Conservation (phyloP, 37 sponge, comb jelly and placozoan species). For the Geodia barretti region DNA sequence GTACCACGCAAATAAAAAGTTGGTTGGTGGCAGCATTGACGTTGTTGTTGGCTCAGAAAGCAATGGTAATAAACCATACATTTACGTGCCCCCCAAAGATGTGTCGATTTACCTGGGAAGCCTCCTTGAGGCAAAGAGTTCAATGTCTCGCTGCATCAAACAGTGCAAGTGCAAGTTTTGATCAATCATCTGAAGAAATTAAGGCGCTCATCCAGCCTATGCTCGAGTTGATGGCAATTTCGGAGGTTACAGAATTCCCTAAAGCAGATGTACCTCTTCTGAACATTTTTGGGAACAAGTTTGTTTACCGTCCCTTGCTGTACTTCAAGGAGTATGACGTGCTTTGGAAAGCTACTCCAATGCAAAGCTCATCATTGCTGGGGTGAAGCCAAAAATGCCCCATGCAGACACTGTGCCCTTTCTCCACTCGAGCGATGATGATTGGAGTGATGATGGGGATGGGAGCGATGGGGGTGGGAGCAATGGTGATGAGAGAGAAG, state of each 20-base stretch:
- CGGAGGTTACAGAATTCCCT: neutral
- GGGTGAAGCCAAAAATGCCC: too few species aligned
- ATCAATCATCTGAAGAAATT: neutral
- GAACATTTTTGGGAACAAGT: neutral
- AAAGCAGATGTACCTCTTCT: neutral
- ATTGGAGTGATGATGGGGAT: too few species aligned
- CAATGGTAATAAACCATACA: neutral
- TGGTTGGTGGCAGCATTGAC: too few species aligned
- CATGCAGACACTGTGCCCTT: too few species aligned
- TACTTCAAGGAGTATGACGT: neutral
- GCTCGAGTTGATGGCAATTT: neutral
- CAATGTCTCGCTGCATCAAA: neutral
- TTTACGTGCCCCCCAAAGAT: neutral
- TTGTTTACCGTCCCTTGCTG: neutral
- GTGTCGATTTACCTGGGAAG: neutral
- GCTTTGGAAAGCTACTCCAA: too few species aligned
- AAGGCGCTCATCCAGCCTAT: neutral
- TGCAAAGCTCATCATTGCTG: too few species aligned
- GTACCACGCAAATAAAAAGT: too few species aligned
- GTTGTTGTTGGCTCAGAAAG: neutral
- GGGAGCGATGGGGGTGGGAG: too few species aligned
- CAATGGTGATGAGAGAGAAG: too few species aligned
- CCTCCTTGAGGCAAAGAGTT: neutral
- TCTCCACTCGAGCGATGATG: too few species aligned
- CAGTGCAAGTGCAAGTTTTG: neutral